These are phyloP conservation scores for Mycetomoellerius zeteki DNA, from an alignment of 1,140 invertebrate species.

Conservation along the genomic window DNA sequence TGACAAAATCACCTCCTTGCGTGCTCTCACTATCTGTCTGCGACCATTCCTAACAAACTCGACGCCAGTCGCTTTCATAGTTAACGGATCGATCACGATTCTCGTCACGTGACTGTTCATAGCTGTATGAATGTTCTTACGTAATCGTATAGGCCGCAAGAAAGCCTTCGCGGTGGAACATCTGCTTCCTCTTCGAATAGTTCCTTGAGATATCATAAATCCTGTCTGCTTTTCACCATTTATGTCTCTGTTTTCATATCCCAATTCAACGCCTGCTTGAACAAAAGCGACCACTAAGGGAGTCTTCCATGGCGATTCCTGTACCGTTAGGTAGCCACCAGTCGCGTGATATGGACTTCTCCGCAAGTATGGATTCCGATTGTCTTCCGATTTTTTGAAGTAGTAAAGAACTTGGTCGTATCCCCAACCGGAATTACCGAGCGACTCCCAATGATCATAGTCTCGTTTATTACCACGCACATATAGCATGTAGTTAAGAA, in stretches of 20 bases:
- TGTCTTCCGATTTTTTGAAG: constrained; percentile 96
- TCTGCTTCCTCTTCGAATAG: constrained; percentile 93
- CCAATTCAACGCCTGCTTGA: constrained; percentile 94
- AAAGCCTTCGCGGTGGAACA: constrained; percentile 97
- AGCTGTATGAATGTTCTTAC: constrained; percentile 93
- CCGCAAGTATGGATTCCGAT: constrained; percentile 93
- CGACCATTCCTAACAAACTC: constrained; percentile 91
- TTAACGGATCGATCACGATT: constrained; percentile 91
- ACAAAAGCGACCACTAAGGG: constrained; percentile 94
- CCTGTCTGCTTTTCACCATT: constrained; percentile 94
- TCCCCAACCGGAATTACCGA: constrained; percentile 96
- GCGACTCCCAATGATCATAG: constrained; percentile 96
- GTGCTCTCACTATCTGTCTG: constrained; percentile 89
- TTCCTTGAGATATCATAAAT: constrained; percentile 96
- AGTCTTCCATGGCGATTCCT: constrained; percentile 94
- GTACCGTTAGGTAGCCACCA: constrained; percentile 93
- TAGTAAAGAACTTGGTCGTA: constrained; percentile 96
- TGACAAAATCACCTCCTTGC: constrained; percentile 93
- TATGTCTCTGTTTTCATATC: constrained; percentile 95
- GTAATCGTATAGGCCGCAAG: constrained; percentile 91
- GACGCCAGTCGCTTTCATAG: constrained; percentile 91
- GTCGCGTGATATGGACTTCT: constrained; percentile 91
- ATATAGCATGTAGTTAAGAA: constrained; percentile 98
- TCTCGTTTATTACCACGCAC: constrained; percentile 94
- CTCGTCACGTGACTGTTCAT: constrained; percentile 92